Base-by-base conservation (phyloP, 2,113 vertebrate species). In the Sander vitreus region DNA sequence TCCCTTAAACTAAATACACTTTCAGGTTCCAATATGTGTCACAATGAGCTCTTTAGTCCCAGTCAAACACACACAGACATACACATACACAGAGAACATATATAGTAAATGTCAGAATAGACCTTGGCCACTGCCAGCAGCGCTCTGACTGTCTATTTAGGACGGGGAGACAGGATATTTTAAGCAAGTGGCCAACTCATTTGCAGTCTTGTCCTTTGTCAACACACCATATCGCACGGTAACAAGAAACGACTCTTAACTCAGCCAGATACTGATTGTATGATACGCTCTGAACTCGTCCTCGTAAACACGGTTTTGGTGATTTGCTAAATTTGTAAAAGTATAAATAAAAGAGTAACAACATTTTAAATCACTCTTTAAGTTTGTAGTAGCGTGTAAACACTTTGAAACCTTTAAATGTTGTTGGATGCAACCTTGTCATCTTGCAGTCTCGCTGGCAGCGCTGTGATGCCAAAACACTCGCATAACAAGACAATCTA, bases 71-170 rank as follows among this genome's bases (percentile, higher is more conserved):
- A 75, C 2, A 54, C 19, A 69, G 23, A 68, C 18, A 60, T 9
- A 64, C 2, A 30, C 18, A 21, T 9, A 70, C 2, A 63, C 30
- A 33, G 7, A n/a, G 0, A 77, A 57, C n/a, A 23, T 6, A 19
- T 33, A 45, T 60, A 57, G 68, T 54, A 36, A 74, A 84, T 19
- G 57, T 76, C 65, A 69, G 72, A 66, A 63, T 7, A 79, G 85
- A 43, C 59, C 6, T 13, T 3, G 30, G 80, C 72, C 74, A 67
- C 85, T 58, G 82, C 79, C 79, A 23, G 89, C 85, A 89, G 79
- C 4, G 70, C 83, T 74, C 54, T 0, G 43, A 15, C 59, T 0
- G 5, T 59, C 58, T 73, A 23, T 67, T 58, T 51, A 53, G 47
- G 72, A 67, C 2, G 4, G 39, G 48, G 50, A 21, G 33, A 16